phyloP scores from a whole-genome alignment of 2,113 vertebrate genomes.

The Gymnocephalus cernua region DNA sequence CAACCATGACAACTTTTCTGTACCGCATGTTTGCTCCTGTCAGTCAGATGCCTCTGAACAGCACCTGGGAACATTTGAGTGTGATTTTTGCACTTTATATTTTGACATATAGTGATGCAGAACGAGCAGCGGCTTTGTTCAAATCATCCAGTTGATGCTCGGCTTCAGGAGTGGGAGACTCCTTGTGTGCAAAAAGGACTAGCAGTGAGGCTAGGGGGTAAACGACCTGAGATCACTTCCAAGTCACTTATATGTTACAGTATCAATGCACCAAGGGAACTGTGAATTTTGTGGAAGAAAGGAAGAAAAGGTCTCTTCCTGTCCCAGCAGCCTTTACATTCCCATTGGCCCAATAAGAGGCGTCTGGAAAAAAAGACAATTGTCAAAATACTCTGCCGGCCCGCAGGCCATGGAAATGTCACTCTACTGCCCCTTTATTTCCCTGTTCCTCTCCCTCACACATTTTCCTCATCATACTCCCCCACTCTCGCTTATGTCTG shows the following conservation, averaged over 20 bases:
- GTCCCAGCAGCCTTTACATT: conserved; percentile 9
- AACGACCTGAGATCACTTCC: background rate
- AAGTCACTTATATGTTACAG: conserved; percentile 29
- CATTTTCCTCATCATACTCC: conserved; percentile 35
- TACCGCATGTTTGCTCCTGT: conserved; percentile 38
- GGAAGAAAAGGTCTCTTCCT: conserved; percentile 22
- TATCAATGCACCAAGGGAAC: conserved; percentile 5
- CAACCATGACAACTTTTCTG: conserved; percentile 14
- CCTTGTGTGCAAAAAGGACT: background rate
- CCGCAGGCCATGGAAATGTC: conserved; percentile 35
- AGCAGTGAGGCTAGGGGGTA: background rate
- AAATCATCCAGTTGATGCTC: conserved; percentile 27
- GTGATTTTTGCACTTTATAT: conserved; percentile 17
- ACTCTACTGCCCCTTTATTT: conserved; percentile 25
- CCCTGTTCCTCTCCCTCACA: conserved; percentile 15
- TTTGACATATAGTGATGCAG: conserved; percentile 29
- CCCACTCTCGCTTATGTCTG: conserved; percentile 13
- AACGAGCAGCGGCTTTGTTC: conserved; percentile 37
- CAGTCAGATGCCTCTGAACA: conserved; percentile 41
- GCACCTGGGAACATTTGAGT: conserved; percentile 51
- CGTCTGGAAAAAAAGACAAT: conserved; percentile 7
- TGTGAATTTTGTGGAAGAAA: background rate
- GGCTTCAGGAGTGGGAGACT: conserved; percentile 15
- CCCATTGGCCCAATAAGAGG: background rate
- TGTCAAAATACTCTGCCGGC: conserved; percentile 24